Conservation (phyloP, 2,797 vertebrate species). For the Euthynnus affinis region DNA sequence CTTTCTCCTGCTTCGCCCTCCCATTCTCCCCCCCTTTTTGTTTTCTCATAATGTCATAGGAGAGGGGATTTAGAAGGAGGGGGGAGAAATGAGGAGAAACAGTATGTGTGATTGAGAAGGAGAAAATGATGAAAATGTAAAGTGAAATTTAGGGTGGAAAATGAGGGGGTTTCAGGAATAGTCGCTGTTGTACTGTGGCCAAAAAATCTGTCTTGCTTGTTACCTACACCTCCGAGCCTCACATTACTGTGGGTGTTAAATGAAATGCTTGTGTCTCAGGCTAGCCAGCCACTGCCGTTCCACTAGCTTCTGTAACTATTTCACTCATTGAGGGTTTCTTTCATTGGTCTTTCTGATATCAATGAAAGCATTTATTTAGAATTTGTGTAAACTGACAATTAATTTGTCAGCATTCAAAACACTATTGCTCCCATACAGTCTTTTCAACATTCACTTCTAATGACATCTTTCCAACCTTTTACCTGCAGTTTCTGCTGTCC, state of each 20-base stretch:
- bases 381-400: neutral
- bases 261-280: constrained; percentile 11
- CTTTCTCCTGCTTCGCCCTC: constrained; percentile 2
- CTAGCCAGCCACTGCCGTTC: neutral
- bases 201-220: constrained; percentile 29
- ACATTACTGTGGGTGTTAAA: constrained; percentile 15
- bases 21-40: constrained; percentile 1
- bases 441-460: neutral
- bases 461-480: too few relatives aligned
- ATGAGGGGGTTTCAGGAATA: constrained; percentile 6
- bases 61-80: neutral
- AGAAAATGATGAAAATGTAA: constrained; percentile 41
- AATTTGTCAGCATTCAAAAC: neutral
- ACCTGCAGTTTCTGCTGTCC: too few relatives aligned
- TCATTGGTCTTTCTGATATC: neutral
- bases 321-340: neutral
- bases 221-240: constrained; percentile 21
- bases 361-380: neutral
- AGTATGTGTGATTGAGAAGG: constrained; percentile 34
- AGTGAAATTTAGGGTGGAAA: constrained; percentile 2
- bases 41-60: constrained; percentile 30
- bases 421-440: neutral
- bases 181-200: constrained; percentile 14
- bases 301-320: neutral
- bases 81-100: neutral